Base-by-base conservation (phyloP, 1,140 invertebrate species). In the Yoshiicerus persimilis region DNA sequence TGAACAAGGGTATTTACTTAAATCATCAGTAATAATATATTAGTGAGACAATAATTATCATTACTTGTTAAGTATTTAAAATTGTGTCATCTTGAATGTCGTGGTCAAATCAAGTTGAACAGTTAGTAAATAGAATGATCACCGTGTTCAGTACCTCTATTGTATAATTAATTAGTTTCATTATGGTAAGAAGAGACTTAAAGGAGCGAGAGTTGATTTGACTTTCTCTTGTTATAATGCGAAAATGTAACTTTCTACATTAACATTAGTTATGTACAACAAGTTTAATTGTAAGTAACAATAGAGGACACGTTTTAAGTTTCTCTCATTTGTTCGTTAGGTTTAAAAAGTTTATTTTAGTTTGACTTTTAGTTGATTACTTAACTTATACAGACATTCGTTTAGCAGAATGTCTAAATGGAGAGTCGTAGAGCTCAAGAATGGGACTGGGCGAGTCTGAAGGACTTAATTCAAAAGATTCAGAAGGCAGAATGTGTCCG, bases 401-500 rank as follows among this genome's bases (percentile, higher is more conserved):
- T 88, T 91, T 91, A 10, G 88, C 83, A 13, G 90, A 88, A 30
- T 89, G 88, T 83, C 66, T 70, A 27, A 89, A 89, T 25, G 89
- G 90, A 27, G 89, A 90, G 86, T 91, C 89, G 75, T 89, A 91
- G 36, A 91, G 88, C 86, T 91, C 90, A 20, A 91, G 77, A 23
- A 90, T 85, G 25, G 90, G 90, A 27, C 84, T 87, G 10, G 89
- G 89, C 16, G 90, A 88, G 39, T 70, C 32, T n/a, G 90, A 89
- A 36, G 90, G 88, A 70, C 70, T 89, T 11, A 91, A 36, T 64
- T 91, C 90, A 77, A 91, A 90, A 39, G 90, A 91, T 23, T 91
- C 90, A 56, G 90, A 90, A 90, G 90, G 90, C 89, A 91, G 88
- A 87, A 89, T 89, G 88, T 89, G 87, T 89, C 89, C 88, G 38